Conservation (phyloP, 2,797 vertebrate species). For the Rhabdomys pumilio region DNA sequence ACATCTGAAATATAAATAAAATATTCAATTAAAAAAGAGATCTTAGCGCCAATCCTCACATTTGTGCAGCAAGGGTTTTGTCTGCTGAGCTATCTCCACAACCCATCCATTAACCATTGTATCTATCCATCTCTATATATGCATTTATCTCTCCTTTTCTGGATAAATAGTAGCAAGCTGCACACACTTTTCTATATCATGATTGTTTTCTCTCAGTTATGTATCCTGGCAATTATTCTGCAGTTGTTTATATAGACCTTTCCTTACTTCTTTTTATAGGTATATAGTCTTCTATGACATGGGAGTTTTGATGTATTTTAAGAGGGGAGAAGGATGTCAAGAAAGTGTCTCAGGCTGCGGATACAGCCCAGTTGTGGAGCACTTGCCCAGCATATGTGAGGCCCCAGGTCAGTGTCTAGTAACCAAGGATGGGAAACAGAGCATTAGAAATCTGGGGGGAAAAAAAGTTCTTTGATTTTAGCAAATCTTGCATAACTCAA, state of each 20-base stretch:
- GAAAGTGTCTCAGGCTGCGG: not conserved
- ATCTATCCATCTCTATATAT: not conserved
- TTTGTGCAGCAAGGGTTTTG: not conserved
- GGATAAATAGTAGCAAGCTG: constrained; percentile 21
- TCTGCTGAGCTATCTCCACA: not conserved
- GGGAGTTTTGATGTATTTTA: constrained; percentile 1
- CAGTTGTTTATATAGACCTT: not conserved
- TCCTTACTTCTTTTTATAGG: not conserved
- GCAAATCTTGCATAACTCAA: not conserved
- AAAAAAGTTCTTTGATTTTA: constrained; percentile 53
- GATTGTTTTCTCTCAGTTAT: not conserved
- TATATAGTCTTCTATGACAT: not conserved
- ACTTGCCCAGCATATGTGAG: not conserved
- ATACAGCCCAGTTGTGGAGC: not conserved
- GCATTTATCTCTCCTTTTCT: not conserved
- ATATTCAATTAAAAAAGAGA: no score
- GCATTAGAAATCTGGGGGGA: constrained; percentile 6
- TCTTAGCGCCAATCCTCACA: not conserved
- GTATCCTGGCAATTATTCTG: not conserved
- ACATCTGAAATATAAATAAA: no score
- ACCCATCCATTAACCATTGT: not conserved
- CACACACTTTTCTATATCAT: not conserved
- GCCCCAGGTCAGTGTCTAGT: not conserved
- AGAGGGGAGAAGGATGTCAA: not conserved
- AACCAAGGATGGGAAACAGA: not conserved